phyloP scores from a whole-genome alignment of 2,113 vertebrate genomes.

The Antechinus stuartii region DNA sequence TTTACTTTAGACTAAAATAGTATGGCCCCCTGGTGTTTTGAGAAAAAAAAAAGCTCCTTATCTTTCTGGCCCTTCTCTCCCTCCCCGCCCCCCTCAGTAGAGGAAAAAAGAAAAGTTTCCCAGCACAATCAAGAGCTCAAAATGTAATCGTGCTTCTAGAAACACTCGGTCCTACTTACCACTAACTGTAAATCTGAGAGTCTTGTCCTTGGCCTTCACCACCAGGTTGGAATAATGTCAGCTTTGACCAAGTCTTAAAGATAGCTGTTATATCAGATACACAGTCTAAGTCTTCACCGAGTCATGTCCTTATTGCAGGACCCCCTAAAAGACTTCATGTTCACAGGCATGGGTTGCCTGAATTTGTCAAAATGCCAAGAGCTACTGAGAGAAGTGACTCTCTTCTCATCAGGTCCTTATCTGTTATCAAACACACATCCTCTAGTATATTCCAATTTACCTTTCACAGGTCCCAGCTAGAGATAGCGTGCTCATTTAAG shows the following conservation, averaged over 20 bases:
- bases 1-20: background rate
- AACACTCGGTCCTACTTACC: background rate
- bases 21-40: background rate
- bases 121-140: background rate
- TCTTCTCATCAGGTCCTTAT: conserved; percentile 19
- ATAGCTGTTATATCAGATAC: background rate
- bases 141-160: conserved; percentile 23
- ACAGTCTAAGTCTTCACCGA: conserved; percentile 1
- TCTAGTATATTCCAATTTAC: background rate
- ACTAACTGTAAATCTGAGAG: background rate
- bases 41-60: background rate
- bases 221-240: background rate
- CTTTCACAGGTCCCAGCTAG: conserved; percentile 20
- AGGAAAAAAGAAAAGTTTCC: background rate
- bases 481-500: conserved; percentile 25
- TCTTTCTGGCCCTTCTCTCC: background rate
- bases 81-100: background rate
- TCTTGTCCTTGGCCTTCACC: background rate
- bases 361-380: conserved; percentile 25
- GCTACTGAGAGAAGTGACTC: conserved; percentile 1
- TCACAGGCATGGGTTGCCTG: background rate
- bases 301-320: conserved; percentile 11
- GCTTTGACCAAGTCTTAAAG: background rate
- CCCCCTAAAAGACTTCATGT: conserved; percentile 19
- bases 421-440: background rate